Evolutionary conservation across 64 coral and sea anemone genomes (phyloP).

Genomic region (Montipora capricornis): DNA sequence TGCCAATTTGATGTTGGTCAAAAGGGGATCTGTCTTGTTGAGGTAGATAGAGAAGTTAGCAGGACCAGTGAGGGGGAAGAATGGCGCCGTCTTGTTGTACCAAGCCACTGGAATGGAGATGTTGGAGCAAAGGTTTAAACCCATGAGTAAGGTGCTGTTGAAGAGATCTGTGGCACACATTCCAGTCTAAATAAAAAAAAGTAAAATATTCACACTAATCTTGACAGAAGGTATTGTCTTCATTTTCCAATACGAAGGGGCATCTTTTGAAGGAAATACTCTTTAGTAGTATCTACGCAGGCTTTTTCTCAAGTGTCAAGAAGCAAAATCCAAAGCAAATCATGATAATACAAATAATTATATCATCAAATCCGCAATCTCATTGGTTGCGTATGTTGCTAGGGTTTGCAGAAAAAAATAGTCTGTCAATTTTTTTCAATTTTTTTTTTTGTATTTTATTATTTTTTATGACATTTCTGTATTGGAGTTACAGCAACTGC

Average conservation of each 20-base stretch:
- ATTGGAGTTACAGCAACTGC: no score
- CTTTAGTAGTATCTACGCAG: no score
- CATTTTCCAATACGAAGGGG: no score
- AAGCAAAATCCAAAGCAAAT: not conserved
- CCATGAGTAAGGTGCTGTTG: slow-evolving; percentile 61
- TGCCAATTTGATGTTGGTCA: slow-evolving; percentile 51
- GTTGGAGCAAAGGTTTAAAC: slow-evolving; percentile 69
- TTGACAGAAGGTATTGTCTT: no score
- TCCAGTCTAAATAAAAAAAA: slow-evolving; percentile 47
- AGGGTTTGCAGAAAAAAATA: no score
- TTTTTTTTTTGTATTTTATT: no score
- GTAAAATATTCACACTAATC: no score
- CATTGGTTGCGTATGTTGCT: no score
- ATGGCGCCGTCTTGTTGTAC: slow-evolving; percentile 64
- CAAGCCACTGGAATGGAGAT: slow-evolving; percentile 81
- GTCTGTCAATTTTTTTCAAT: no score
- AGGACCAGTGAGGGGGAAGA: slow-evolving; percentile 78
- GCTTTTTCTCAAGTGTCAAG: not conserved
- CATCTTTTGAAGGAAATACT: not conserved
- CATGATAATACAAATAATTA: no score
- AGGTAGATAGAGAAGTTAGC: slow-evolving; percentile 68
- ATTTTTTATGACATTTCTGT: no score
- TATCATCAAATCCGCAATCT: not conserved
- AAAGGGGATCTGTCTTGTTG: slow-evolving; percentile 77
- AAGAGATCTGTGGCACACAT: slow-evolving; percentile 66